These are phyloP conservation scores for Choristoneura fumiferana DNA, from an alignment of 1,140 invertebrate genomes.

Conservation along the genomic window DNA sequence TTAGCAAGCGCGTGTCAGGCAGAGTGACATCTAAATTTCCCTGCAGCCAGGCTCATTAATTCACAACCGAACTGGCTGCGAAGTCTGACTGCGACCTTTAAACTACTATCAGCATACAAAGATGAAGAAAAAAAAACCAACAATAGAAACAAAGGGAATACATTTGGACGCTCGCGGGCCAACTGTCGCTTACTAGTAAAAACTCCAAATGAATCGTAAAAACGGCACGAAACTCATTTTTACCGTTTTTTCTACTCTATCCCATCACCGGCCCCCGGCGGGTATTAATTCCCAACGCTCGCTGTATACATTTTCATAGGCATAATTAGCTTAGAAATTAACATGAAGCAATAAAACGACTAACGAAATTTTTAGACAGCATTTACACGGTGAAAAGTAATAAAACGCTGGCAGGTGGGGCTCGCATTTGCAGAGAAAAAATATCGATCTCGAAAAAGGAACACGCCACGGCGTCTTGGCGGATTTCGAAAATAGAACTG, in stretches of 20 bases:
- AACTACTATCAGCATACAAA: conserved; percentile 53
- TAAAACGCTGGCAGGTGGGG: conserved; percentile 67
- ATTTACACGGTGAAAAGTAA: conserved; percentile 59
- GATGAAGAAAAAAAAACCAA: conserved; percentile 30
- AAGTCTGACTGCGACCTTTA: conserved; percentile 46
- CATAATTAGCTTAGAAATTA: conserved; percentile 78
- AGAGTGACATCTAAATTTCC: conserved; percentile 28
- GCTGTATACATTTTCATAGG: conserved; percentile 76
- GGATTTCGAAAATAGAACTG: conserved; percentile 71
- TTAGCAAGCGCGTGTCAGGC: not conserved
- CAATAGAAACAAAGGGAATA: conserved; percentile 63
- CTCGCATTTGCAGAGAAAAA: conserved; percentile 32
- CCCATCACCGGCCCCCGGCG: conserved; percentile 61
- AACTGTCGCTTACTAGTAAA: conserved; percentile 60
- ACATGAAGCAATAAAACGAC: conserved; percentile 73
- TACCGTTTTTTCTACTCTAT: conserved; percentile 37
- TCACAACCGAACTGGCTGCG: conserved; percentile 13
- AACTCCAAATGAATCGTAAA: conserved; percentile 58
- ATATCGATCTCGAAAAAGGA: conserved; percentile 35
- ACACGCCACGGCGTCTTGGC: conserved; percentile 38
- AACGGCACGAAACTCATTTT: conserved; percentile 55
- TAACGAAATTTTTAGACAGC: conserved; percentile 74
- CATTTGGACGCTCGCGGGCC: conserved; percentile 54
- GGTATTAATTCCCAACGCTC: conserved; percentile 69
- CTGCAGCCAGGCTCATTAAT: conserved; percentile 20